Conservation (phyloP, 2,113 vertebrate species). For the Acrocephalus arundinaceus region DNA sequence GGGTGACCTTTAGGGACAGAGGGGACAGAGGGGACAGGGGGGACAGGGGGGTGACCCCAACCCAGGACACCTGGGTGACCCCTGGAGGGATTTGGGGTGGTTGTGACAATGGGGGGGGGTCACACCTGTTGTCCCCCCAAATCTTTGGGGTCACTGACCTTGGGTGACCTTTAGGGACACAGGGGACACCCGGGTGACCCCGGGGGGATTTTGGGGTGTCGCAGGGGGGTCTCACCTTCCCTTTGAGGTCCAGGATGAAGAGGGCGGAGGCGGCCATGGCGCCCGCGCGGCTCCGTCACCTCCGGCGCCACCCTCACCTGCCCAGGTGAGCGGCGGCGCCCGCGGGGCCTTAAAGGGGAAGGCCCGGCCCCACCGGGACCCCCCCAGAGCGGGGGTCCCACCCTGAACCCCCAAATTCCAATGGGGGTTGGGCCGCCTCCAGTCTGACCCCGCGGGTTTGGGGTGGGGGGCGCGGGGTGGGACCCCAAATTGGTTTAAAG, state of each 20-base stretch:
- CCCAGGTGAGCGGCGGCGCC: background rate
- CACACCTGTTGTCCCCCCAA: too few species aligned
- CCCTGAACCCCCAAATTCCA: background rate
- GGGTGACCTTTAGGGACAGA: too few species aligned
- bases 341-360: background rate
- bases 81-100: too few species aligned
- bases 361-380: background rate
- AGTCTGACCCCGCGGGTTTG: accelerated
- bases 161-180: too few species aligned
- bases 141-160: too few species aligned
- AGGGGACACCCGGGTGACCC: too few species aligned
- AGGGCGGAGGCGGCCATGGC: background rate
- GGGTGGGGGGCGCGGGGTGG: background rate
- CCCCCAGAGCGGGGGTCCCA: background rate
- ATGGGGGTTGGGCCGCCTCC: background rate
- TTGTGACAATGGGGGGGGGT: too few species aligned
- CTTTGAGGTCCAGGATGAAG: constrained; percentile 1
- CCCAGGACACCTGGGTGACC: too few species aligned
- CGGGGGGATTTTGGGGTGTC: background rate
- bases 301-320: background rate
- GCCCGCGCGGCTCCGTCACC: background rate
- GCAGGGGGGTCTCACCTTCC: background rate
- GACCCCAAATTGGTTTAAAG: too few species aligned
- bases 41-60: too few species aligned
- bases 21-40: too few species aligned